Percentiles rank a stretch among this genome's conserved stretches.
Conservation (phyloP, 2,113 vertebrate genomes). For the Clarias macrocephalus region DNA sequence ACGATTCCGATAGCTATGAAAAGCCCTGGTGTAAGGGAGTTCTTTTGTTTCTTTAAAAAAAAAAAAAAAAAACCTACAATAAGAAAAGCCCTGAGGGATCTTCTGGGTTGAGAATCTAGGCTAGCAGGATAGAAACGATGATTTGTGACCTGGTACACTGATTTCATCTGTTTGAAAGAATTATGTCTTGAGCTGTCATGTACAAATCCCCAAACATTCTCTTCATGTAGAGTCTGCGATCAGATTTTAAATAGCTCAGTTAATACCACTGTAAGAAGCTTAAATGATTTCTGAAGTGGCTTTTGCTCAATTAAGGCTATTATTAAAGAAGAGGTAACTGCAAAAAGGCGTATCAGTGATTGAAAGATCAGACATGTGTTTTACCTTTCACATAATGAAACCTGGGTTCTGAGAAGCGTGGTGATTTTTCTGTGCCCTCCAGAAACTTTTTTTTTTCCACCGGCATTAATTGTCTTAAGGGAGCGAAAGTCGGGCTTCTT, state of each 20-base stretch:
- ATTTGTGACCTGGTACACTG: constrained; percentile 5
- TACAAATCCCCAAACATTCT: not conserved
- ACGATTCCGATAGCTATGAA: not conserved
- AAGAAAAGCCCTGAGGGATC: constrained; percentile 6
- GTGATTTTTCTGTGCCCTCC: constrained; percentile 60
- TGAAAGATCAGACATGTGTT: not conserved
- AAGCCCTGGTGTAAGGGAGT: not conserved
- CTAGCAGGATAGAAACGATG: constrained; percentile 2
- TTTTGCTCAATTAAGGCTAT: not conserved
- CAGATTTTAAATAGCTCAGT: not conserved
- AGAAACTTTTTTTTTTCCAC: constrained; percentile 79
- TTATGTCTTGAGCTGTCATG: not conserved
- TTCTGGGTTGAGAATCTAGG: not conserved
- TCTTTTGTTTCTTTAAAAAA: not conserved
- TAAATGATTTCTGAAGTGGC: not conserved
- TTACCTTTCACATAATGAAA: constrained; percentile 73
- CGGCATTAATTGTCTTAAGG: constrained; percentile 96
- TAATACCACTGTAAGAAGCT: not conserved
- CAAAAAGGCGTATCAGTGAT: not conserved
- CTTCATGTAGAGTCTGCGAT: not conserved
- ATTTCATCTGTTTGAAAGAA: not conserved
- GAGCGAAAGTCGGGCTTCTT: constrained; percentile 94
- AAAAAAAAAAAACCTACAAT: not conserved
- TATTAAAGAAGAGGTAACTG: not conserved
- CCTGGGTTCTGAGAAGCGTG: constrained; percentile 62